phyloP scores from a whole-genome alignment of 1,140 invertebrate genomes.

The Chironomus tepperi region DNA sequence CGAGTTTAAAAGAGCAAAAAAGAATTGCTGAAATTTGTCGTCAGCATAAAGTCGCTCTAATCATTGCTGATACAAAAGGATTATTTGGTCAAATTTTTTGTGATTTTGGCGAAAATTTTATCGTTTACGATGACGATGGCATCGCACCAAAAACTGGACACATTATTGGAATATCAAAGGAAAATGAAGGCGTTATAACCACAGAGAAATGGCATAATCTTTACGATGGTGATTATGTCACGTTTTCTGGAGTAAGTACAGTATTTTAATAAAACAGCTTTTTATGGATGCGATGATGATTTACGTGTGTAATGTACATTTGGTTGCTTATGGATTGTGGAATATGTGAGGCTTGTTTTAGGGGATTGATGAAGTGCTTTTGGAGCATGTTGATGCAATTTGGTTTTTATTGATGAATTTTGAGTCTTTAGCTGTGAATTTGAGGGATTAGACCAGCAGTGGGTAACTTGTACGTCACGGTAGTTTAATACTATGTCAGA shows the following conservation, averaged over 20 bases:
- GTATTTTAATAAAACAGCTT: no score
- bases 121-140: constrained; percentile 79
- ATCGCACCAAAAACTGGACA: constrained; percentile 80
- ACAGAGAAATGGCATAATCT: constrained; percentile 87
- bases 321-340: no score
- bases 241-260: constrained; percentile 67
- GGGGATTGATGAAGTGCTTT: no score
- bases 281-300: no score
- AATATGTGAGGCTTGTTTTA: no score
- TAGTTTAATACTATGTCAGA: no score
- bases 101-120: constrained; percentile 87
- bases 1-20: constrained; percentile 65
- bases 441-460: no score
- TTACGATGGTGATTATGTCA: constrained; percentile 92
- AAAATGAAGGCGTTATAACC: constrained; percentile 76
- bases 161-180: constrained; percentile 74
- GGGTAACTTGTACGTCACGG: no score
- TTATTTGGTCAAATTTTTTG: constrained; percentile 93
- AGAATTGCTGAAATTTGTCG: constrained; percentile 73
- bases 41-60: constrained; percentile 70
- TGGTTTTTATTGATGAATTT: background rate
- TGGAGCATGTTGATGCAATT: no score
- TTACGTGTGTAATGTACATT: no score
- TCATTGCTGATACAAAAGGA: constrained; percentile 85
- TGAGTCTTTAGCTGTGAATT: no score